Evolutionary conservation across 2,113 vertebrate genomes (phyloP), one percentile per base, ranked within the genome.

Genomic region (Pachycephala philippinensis): DNA sequence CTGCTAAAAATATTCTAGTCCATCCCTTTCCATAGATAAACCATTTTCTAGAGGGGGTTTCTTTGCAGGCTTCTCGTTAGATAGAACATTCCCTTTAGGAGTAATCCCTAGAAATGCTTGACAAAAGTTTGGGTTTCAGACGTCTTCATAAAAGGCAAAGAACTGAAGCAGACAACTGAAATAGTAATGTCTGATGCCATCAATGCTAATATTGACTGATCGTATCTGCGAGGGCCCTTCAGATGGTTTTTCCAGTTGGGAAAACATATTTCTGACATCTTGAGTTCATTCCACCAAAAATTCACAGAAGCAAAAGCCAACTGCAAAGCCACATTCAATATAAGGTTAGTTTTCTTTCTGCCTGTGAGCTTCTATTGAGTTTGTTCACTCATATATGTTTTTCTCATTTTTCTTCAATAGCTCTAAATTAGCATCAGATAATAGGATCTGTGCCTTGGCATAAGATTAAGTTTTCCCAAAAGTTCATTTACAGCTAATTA

Each of bases 361-460:
- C 53, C 26, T 52, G 21, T 79, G 42, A 74, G 57, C 20, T 84
- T 85, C 79, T 80, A 54, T 95, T 44, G n/a, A 63, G n/a, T 69
- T 71, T 89, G 40, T 88, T 93, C 81, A 61, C 44, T 84, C 23
- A 21, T 52, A 31, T 63, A 8, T 56, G 22, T 68, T 90, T 81
- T 69, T 92, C 78, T 80, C 14, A 14, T 64, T 92, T 88, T 71
- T 93, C 68, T 84, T 90, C 80, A 50, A 50, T 78, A 84, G 50
- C 56, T 97, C 86, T 96, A 87, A 95, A 85, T 94, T 96, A 92
- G 42, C n/a, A 37, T 92, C 78, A 68, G 60, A 28, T 94, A 92
- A 95, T 70, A 89, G 78, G 65, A 75, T 60, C 66, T 82, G n/a
- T 91, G 86, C 56, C 42, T 97, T 96, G 88, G 61, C 87, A 56